phyloP scores from a whole-genome alignment of 2,888 invertebrate species.

The Drosophila macrospina region DNA sequence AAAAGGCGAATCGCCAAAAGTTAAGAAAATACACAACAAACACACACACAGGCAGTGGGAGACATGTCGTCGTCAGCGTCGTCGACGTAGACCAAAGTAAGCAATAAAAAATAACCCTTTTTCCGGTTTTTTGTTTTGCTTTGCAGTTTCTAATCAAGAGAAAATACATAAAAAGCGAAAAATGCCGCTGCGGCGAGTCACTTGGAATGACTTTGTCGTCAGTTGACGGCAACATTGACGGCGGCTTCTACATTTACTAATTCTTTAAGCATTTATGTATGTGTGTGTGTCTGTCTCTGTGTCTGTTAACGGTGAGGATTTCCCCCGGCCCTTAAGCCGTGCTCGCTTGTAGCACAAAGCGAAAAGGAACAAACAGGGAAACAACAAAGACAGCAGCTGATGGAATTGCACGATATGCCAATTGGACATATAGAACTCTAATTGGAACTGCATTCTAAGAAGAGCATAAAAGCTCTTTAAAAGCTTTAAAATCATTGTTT shows the following conservation, averaged over 20 bases:
- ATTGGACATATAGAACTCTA: constrained; percentile 6
- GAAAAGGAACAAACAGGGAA: constrained; percentile 12
- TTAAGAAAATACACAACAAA: constrained; percentile 73
- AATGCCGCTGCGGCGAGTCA: constrained; percentile 52
- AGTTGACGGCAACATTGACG: constrained; percentile 10
- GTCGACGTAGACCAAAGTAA: constrained; percentile 51
- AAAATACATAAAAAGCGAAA: constrained; percentile 67
- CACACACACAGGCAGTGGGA: constrained; percentile 50
- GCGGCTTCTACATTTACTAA: constrained; percentile 39
- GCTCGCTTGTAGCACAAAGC: constrained; percentile 5
- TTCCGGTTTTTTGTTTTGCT: constrained; percentile 82
- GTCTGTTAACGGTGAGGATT: constrained; percentile 3
- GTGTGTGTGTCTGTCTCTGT: background rate
- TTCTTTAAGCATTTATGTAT: constrained; percentile 40
- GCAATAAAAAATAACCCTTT: constrained; percentile 80
- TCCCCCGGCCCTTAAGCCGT: constrained; percentile 19
- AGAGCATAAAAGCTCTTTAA: too few relatives aligned
- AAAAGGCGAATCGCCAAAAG: constrained; percentile 75
- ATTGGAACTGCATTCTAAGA: background rate
- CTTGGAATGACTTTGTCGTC: constrained; percentile 49
- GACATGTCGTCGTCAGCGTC: constrained; percentile 52
- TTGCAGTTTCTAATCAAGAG: constrained; percentile 80
- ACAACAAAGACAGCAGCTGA: constrained; percentile 9
- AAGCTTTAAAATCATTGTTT: too few relatives aligned
- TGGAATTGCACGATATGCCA: background rate